A percentile compares a stretch with the other conserved stretches of the same genome.
phyloP scores from a whole-genome alignment of 2,113 vertebrate species.

The Alexandromys fortis region DNA sequence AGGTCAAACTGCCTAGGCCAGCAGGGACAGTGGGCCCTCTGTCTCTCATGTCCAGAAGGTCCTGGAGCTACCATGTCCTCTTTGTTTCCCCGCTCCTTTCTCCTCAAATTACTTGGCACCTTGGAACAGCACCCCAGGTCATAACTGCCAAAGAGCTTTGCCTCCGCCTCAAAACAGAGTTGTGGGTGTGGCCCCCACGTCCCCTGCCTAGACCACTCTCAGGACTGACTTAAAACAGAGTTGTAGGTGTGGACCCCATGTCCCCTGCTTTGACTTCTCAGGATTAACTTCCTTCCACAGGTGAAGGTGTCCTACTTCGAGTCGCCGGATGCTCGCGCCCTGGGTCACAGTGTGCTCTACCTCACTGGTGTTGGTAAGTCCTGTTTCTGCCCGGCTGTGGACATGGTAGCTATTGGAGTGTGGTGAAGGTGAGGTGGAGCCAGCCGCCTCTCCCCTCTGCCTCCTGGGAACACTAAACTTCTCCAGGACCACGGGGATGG shows the following conservation, averaged over 20 bases:
- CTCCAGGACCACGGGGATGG: not conserved
- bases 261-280: not conserved
- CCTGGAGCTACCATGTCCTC: not conserved
- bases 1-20: not conserved
- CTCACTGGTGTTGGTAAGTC: slow-evolving; percentile 86
- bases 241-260: not conserved
- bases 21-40: not conserved
- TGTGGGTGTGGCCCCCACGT: not conserved
- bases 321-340: not conserved
- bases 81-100: not conserved
- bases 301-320: slow-evolving; percentile 85
- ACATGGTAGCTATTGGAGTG: not conserved
- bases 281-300: slow-evolving; percentile 69
- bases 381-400: not conserved
- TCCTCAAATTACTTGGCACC: not conserved
- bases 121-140: not conserved
- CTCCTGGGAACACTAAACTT: not conserved
- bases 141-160: not conserved
- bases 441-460: not conserved
- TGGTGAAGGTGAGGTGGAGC: too few relatives aligned
- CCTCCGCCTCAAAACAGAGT: not conserved
- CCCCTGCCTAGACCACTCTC: not conserved
- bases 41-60: not conserved
- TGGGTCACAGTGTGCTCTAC: slow-evolving; percentile 82
- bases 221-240: not conserved